phyloP scores from a whole-genome alignment of 2,797 vertebrate species.

The Jordanella pulchra region DNA sequence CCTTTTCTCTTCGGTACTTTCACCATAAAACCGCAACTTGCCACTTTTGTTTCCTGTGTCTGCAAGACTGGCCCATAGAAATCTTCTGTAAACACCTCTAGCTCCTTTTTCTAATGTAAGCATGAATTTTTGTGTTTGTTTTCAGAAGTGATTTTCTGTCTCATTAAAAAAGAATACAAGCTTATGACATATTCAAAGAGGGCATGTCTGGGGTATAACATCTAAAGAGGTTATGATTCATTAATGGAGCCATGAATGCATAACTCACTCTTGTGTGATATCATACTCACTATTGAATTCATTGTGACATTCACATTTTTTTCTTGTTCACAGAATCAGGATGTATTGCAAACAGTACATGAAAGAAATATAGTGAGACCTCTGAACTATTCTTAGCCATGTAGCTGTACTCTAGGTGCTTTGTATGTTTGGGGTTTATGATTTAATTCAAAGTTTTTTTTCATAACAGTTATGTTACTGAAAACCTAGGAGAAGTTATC shows the following conservation, averaged over 20 bases:
- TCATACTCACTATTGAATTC: slow-evolving; percentile 63
- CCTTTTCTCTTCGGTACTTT: slow-evolving; percentile 11
- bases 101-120: slow-evolving; percentile 21
- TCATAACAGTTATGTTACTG: slow-evolving; percentile 32
- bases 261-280: slow-evolving; percentile 72
- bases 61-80: not conserved
- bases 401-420: slow-evolving; percentile 15
- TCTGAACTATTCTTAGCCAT: slow-evolving; percentile 64
- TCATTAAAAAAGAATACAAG: slow-evolving; percentile 70
- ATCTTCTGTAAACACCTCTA: slow-evolving; percentile 6
- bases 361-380: slow-evolving; percentile 43
- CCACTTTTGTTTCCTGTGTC: not conserved
- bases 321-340: slow-evolving; percentile 52
- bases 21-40: slow-evolving; percentile 8
- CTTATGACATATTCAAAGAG: slow-evolving; percentile 77
- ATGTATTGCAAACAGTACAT: slow-evolving; percentile 53
- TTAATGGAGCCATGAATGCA: slow-evolving; percentile 78
- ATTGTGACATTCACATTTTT: slow-evolving; percentile 59
- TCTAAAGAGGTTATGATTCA: slow-evolving; percentile 76
- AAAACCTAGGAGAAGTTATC: not conserved
- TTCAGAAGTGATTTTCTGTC: slow-evolving; percentile 58
- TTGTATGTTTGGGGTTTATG: slow-evolving; percentile 16
- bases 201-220: slow-evolving; percentile 73
- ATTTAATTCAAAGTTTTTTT: slow-evolving; percentile 16
- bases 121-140: slow-evolving; percentile 56